phyloP scores from a whole-genome alignment of 2,797 vertebrate species.

The Anolis apletophallus region DNA sequence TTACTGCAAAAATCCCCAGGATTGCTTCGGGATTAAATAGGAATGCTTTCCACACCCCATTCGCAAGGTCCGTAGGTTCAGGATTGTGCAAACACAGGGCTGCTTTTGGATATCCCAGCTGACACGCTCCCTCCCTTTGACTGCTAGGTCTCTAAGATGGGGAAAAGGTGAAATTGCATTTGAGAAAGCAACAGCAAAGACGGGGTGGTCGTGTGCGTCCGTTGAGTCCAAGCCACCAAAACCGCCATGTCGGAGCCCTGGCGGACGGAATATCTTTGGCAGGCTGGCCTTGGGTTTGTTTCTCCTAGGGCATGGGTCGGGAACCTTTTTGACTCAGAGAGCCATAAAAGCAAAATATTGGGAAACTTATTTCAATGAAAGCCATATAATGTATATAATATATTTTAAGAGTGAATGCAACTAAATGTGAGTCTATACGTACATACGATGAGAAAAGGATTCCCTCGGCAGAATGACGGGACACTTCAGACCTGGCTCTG shows the following conservation, averaged over 20 bases:
- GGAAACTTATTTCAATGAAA: too few relatives aligned
- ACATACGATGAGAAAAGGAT: too few relatives aligned
- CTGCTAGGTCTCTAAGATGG: not conserved
- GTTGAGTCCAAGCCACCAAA: too few relatives aligned
- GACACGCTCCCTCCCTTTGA: rapidly evolving
- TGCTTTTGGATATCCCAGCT: rapidly evolving
- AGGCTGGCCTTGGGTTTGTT: conserved; percentile 12
- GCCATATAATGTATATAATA: too few relatives aligned
- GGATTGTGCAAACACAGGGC: not conserved
- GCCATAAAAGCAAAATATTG: too few relatives aligned
- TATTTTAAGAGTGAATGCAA: too few relatives aligned
- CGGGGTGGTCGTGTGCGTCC: not conserved
- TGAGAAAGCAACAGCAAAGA: not conserved
- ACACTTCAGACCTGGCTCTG: too few relatives aligned
- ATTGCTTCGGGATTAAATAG: not conserved
- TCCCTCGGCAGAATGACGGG: too few relatives aligned
- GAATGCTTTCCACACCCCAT: not conserved
- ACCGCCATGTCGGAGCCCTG: not conserved
- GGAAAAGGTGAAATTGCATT: not conserved
- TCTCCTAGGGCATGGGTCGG: rapidly evolving
- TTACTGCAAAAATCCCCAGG: not conserved
- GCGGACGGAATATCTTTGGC: conserved; percentile 14
- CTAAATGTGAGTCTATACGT: too few relatives aligned
- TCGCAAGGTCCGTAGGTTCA: rapidly evolving
- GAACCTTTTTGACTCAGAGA: too few relatives aligned